Base-by-base conservation (phyloP, 2,888 invertebrate species). In the Pollenia amentaria region DNA sequence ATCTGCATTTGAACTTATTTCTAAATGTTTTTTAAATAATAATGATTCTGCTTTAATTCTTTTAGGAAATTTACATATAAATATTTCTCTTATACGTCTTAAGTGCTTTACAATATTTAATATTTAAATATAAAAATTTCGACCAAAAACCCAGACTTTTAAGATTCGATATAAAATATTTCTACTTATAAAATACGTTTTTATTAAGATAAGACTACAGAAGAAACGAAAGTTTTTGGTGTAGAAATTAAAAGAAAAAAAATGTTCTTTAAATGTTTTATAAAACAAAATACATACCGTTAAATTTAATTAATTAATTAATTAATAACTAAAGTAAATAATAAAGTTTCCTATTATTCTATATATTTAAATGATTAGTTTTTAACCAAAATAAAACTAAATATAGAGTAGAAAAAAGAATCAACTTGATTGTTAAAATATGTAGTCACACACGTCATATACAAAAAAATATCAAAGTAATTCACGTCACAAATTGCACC, bases 311-410 rank as follows among this genome's bases (percentile, higher is more conserved):
- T 57, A 67, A 60, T 42, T 42, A 51, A 57, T 21, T 76, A 76
- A 42, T 44, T 64, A 44, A 14, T 67, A 84, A 42, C 29, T n/a
- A 67, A 51, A 57, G 16, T 72, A 53, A 46, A 62, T 21, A 65
- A 48, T 51, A 77, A 87, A 70, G 86, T 87, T 87, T 87, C 87
- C 87, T 87, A 87, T 70, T 87, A 84, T 29, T 40, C 60, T 83
- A 77, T 70, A 51, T 75, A 64, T 84, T 48, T 70, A 70, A 65
- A 60, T 51, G 40, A 48, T 75, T 75, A 46, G 69, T 18, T 1
- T 48, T 60, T 16, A 80, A 65, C 11, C 8, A 53, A 72, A 72
- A 38, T 67, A 53, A 62, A 53, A 57, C 16, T 57, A 55, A 72
- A 64, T 60, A 51, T 69, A 70, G 55, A 46, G 72, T 67, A 73